A percentile compares a stretch with the other conserved stretches of the same genome.
Conservation (phyloP, 2,113 vertebrate genomes). For the Coregonus clupeaformis region DNA sequence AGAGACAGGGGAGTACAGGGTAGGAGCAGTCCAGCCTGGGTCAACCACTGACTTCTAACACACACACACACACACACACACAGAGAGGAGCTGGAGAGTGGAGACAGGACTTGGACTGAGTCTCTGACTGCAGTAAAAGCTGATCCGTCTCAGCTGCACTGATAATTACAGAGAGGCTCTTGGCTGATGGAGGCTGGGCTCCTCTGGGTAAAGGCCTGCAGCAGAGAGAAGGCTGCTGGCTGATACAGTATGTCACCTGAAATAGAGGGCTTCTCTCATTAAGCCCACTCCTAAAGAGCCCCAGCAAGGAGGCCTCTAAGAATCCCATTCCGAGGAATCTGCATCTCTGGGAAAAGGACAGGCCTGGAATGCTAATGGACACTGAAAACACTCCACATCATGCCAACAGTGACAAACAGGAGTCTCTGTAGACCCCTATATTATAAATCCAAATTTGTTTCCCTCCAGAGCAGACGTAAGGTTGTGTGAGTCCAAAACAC, state of each 20-base stretch:
- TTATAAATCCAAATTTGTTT: conserved; percentile 60
- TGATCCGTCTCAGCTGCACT: conserved; percentile 1
- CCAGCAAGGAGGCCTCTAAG: conserved; percentile 20
- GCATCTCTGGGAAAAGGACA: conserved; percentile 64
- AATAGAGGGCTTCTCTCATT: conserved; percentile 13
- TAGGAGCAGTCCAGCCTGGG: conserved; percentile 25
- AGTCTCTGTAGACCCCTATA: conserved; percentile 60
- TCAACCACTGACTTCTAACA: conserved; percentile 36
- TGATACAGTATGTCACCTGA: conserved; percentile 10
- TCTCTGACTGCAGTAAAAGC: conserved; percentile 5
- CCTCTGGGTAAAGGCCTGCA: conserved; percentile 1
- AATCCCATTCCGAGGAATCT: conserved; percentile 42
- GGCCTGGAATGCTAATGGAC: conserved; percentile 55
- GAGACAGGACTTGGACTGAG: conserved; percentile 11
- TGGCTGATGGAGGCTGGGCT: background rate
- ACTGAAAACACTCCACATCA: conserved; percentile 48
- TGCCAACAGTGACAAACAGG: conserved; percentile 71
- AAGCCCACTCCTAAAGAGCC: background rate
- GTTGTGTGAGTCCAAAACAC: conserved; percentile 56
- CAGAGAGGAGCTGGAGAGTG: background rate
- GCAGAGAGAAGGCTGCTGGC: background rate
- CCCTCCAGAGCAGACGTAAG: conserved; percentile 42
- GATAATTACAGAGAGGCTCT: conserved; percentile 8
- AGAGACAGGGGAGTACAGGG: conserved; percentile 21
- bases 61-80: background rate